phyloP scores from a whole-genome alignment of 2,797 vertebrate species.

The Acanthurus lineatus region DNA sequence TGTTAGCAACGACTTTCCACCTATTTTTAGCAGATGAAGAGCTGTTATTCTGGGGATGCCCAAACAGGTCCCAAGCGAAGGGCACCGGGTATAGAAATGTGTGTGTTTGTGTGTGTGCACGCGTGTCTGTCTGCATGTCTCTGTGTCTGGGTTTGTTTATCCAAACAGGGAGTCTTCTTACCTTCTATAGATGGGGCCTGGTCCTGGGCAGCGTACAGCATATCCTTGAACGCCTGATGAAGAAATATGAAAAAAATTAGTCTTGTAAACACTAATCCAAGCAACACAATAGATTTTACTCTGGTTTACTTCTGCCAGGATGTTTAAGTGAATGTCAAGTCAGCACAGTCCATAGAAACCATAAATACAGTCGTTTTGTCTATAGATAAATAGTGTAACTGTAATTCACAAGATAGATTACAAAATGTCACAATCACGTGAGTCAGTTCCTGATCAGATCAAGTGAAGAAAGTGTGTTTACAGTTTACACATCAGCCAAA shows the following conservation, averaged over 20 bases:
- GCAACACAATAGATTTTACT: neutral
- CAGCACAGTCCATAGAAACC: neutral
- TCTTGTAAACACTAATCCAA: neutral
- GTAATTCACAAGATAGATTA: neutral
- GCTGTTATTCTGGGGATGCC: slow-evolving; percentile 77
- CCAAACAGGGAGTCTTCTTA: slow-evolving; percentile 81
- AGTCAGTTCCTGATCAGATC: slow-evolving; percentile 5
- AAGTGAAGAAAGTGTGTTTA: neutral
- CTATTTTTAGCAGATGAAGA: slow-evolving; percentile 81
- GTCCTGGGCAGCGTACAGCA: slow-evolving; percentile 98
- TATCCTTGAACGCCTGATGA: slow-evolving; percentile 96
- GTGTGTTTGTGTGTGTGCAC: slow-evolving; percentile 13
- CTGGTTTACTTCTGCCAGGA: neutral
- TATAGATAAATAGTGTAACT: neutral
- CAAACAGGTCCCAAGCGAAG: slow-evolving; percentile 52
- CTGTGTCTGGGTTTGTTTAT: slow-evolving; percentile 42
- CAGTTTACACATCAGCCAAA: slow-evolving; percentile 5
- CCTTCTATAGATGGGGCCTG: slow-evolving; percentile 98
- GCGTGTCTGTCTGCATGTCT: slow-evolving; percentile 6
- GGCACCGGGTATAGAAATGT: slow-evolving; percentile 29
- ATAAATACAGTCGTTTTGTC: neutral
- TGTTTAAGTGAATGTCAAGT: neutral
- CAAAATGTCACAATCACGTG: neutral
- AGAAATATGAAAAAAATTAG: slow-evolving; percentile 47
- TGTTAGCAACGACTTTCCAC: slow-evolving; percentile 60